Evolutionary conservation across 2,113 vertebrate species (phyloP).

Genomic region (Plecturocebus donacophilus): DNA sequence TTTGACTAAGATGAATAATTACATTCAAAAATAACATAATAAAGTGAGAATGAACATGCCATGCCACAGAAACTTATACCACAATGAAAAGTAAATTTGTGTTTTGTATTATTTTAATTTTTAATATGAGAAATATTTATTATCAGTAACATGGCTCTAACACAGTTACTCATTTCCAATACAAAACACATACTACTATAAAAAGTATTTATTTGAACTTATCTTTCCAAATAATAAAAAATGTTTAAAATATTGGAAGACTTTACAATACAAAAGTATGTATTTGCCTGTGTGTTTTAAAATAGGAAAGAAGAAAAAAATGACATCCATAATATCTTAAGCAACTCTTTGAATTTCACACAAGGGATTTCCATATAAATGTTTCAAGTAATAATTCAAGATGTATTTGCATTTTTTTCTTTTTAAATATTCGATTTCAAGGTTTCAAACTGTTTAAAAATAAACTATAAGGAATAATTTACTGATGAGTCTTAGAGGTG

Average conservation of each 20-base stretch:
- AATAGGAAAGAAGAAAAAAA: background rate
- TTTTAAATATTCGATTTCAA: background rate
- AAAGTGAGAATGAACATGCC: background rate
- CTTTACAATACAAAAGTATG: background rate
- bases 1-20: background rate
- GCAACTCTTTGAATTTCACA: background rate
- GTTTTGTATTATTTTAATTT: background rate
- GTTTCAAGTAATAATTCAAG: slow-evolving; percentile 11
- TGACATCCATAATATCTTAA: background rate
- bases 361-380: background rate
- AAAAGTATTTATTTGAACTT: background rate
- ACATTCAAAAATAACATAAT: background rate
- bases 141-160: background rate
- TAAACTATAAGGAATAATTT: background rate
- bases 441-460: background rate
- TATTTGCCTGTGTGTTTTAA: background rate
- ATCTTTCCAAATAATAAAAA: background rate
- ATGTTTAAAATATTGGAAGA: background rate
- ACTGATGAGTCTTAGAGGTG: background rate
- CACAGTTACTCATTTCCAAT: background rate
- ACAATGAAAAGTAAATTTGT: background rate
- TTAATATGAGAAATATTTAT: background rate
- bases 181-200: background rate
- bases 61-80: background rate
- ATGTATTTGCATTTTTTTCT: background rate